A percentile compares a stretch with the other conserved stretches of the same genome.
Conservation (phyloP, 2,797 vertebrate species). For the Naso thynnoides region DNA sequence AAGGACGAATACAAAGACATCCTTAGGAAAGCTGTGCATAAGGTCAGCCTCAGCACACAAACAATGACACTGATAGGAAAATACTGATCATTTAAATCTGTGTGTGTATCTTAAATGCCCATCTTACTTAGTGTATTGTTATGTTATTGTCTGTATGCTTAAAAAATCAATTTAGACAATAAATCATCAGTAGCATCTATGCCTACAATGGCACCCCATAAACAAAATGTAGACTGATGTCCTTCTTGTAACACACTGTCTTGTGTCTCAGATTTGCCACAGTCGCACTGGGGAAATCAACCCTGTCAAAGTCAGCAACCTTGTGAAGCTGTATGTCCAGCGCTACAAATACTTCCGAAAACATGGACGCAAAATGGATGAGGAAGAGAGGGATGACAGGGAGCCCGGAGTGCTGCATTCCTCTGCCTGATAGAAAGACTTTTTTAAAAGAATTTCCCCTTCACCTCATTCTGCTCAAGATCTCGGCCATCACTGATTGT, state of each 20-base stretch:
- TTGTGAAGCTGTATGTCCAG: slow-evolving; percentile 94
- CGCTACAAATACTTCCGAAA: slow-evolving; percentile 95
- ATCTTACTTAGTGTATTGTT: background rate
- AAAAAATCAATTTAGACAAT: background rate
- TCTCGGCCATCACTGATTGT: slow-evolving; percentile 51
- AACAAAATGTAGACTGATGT: background rate
- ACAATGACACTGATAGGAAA: background rate
- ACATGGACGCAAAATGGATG: slow-evolving; percentile 92
- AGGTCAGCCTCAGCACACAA: slow-evolving; percentile 79
- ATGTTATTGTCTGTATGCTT: background rate
- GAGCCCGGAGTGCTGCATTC: slow-evolving; percentile 76
- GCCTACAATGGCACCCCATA: background rate
- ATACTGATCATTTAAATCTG: background rate
- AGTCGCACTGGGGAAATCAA: slow-evolving; percentile 97
- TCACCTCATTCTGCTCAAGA: slow-evolving; percentile 50
- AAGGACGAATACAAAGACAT: slow-evolving; percentile 98
- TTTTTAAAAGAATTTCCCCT: background rate
- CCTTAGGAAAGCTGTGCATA: slow-evolving; percentile 94
- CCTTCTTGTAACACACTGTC: background rate
- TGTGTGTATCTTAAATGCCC: background rate
- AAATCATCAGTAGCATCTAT: background rate
- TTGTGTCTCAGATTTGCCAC: slow-evolving; percentile 90
- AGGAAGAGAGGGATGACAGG: slow-evolving; percentile 84
- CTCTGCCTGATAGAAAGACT: slow-evolving; percentile 67
- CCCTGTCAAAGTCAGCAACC: slow-evolving; percentile 94